Evolutionary conservation across 2,797 vertebrate genomes (phyloP).

Genomic region (Amphiprion clarkii): DNA sequence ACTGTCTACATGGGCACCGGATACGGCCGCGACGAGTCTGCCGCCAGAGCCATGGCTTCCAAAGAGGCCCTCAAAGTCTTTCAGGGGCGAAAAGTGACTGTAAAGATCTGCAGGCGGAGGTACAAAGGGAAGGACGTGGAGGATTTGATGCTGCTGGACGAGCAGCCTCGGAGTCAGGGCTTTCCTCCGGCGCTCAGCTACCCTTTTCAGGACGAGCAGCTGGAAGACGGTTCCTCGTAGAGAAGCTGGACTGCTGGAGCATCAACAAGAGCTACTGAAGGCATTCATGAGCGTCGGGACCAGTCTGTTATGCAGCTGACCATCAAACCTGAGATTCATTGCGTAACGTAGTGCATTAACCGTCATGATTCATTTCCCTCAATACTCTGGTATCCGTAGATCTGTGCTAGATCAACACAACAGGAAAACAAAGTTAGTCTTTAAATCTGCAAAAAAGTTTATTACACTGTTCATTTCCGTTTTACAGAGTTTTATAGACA

Average conservation of each 20-base stretch:
- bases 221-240: slow-evolving; percentile 47
- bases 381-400: slow-evolving; percentile 5
- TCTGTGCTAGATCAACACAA: background rate
- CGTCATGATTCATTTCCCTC: background rate
- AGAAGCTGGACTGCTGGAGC: slow-evolving; percentile 9
- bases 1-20: slow-evolving; percentile 96
- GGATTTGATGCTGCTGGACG: slow-evolving; percentile 94
- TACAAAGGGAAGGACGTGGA: slow-evolving; percentile 94
- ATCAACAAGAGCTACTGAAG: slow-evolving; percentile 42
- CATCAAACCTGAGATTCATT: slow-evolving; percentile 7
- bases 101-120: slow-evolving; percentile 93
- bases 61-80: slow-evolving; percentile 97
- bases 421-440: background rate
- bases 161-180: slow-evolving; percentile 91
- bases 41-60: slow-evolving; percentile 94
- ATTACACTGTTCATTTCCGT: background rate
- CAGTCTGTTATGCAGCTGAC: slow-evolving; percentile 35
- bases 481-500: background rate
- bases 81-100: slow-evolving; percentile 95
- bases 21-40: slow-evolving; percentile 94
- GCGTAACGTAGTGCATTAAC: background rate
- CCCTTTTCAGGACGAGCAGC: slow-evolving; percentile 84
- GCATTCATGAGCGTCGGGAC: slow-evolving; percentile 12
- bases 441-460: slow-evolving; percentile 7
- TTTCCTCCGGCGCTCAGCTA: slow-evolving; percentile 96